Percentiles rank a stretch among this genome's conserved stretches.
phyloP scores from a whole-genome alignment of 2,888 invertebrate species.

The Lasioglossum pauxillum region DNA sequence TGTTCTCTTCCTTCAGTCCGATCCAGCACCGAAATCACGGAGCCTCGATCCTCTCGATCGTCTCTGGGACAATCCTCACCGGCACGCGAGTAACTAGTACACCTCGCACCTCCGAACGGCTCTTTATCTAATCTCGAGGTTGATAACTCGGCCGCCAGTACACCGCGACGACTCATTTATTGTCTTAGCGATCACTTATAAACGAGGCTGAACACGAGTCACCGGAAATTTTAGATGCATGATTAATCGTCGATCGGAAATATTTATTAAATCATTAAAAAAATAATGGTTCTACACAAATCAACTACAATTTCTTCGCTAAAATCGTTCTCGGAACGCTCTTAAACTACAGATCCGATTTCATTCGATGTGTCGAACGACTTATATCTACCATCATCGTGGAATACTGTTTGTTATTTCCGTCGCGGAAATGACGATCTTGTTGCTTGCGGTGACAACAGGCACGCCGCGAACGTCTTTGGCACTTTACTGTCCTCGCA shows the following conservation, averaged over 20 bases:
- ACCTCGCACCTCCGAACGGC: neutral
- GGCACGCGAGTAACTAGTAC: neutral
- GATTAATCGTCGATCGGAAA: neutral
- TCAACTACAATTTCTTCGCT: neutral
- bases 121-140: constrained; percentile 56
- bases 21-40: neutral
- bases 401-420: neutral
- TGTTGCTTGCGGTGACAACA: neutral
- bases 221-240: constrained; percentile 4
- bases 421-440: neutral
- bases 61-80: neutral
- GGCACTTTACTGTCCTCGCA: neutral
- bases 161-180: constrained; percentile 23
- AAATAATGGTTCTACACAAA: neutral
- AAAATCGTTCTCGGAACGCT: neutral
- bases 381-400: neutral
- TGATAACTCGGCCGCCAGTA: constrained; percentile 27
- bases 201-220: constrained; percentile 15
- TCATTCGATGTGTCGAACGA: neutral
- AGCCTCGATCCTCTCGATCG: neutral
- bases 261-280: neutral
- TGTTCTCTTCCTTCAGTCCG: neutral
- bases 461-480: neutral
- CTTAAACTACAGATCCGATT: neutral
- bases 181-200: constrained; percentile 11